A percentile compares a stretch with the other conserved stretches of the same genome.
Conservation (phyloP, 2,888 invertebrate species). For the Poecilobothrus nobilitatus region DNA sequence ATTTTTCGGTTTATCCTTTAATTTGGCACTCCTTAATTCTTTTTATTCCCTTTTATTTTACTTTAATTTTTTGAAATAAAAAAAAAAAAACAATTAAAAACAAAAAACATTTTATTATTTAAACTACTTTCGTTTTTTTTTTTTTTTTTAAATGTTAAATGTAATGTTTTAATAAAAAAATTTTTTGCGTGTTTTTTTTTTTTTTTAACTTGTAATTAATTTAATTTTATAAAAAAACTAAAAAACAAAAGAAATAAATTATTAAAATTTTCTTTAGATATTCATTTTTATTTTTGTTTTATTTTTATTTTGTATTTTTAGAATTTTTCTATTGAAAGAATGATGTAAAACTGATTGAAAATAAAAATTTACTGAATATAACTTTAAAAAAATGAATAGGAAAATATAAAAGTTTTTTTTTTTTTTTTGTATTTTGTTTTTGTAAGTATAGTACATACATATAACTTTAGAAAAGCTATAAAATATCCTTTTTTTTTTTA, state of each 20-base stretch:
- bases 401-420: neutral
- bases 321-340: neutral
- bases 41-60: neutral
- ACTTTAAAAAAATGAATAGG: neutral
- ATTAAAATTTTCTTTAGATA: neutral
- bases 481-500: constrained; percentile 1
- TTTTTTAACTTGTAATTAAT: no score
- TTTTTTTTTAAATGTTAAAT: no score
- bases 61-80: no score
- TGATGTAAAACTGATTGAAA: neutral
- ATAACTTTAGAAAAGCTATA: neutral
- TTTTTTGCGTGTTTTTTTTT: no score
- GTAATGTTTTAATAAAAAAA: no score
- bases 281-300: neutral
- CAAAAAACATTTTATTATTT: no score
- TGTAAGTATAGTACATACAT: neutral
- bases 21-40: constrained; percentile 1
- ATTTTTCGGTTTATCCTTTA: neutral
- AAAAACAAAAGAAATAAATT: no score
- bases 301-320: neutral
- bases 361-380: neutral
- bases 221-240: no score
- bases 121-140: no score
- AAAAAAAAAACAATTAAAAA: no score
- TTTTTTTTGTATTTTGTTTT: neutral